phyloP scores from a whole-genome alignment of 1,140 invertebrate species.

The Drosophila littoralis region DNA sequence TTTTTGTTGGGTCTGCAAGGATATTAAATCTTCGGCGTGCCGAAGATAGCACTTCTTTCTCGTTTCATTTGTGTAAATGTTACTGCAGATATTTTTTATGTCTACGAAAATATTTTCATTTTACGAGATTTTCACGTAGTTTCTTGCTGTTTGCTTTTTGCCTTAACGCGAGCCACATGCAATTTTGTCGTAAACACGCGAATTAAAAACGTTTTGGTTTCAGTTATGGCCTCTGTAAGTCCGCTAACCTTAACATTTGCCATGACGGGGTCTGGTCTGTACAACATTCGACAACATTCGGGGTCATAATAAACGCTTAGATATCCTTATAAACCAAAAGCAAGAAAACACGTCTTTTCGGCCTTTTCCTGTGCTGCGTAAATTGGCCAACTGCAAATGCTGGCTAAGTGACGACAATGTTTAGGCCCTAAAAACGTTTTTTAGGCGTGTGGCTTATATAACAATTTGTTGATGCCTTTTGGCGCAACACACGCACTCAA shows the following conservation, averaged over 20 bases:
- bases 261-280: slow-evolving; percentile 29
- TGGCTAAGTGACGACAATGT: slow-evolving; percentile 67
- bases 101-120: slow-evolving; percentile 38
- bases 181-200: slow-evolving; percentile 71
- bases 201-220: slow-evolving; percentile 61
- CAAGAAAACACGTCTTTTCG: slow-evolving; percentile 29
- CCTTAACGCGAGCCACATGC: slow-evolving; percentile 47
- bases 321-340: slow-evolving; percentile 39
- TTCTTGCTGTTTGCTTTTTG: slow-evolving; percentile 10
- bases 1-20: too few relatives aligned
- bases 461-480: slow-evolving; percentile 78
- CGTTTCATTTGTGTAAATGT: slow-evolving; percentile 9
- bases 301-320: slow-evolving; percentile 38
- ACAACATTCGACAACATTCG: slow-evolving; percentile 27
- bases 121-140: slow-evolving; percentile 12
- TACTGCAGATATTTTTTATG: slow-evolving; percentile 15
- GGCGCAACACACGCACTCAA: slow-evolving; percentile 71
- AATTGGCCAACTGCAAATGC: slow-evolving; percentile 44
- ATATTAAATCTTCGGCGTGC: too few relatives aligned
- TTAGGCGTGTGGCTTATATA: slow-evolving; percentile 73
- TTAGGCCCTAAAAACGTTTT: slow-evolving; percentile 73
- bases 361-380: slow-evolving; percentile 52
- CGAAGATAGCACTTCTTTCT: too few relatives aligned
- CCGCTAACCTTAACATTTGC: slow-evolving; percentile 68
- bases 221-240: slow-evolving; percentile 15